Conservation (phyloP, 2,888 invertebrate species). For the Drosophila longiperda region DNA sequence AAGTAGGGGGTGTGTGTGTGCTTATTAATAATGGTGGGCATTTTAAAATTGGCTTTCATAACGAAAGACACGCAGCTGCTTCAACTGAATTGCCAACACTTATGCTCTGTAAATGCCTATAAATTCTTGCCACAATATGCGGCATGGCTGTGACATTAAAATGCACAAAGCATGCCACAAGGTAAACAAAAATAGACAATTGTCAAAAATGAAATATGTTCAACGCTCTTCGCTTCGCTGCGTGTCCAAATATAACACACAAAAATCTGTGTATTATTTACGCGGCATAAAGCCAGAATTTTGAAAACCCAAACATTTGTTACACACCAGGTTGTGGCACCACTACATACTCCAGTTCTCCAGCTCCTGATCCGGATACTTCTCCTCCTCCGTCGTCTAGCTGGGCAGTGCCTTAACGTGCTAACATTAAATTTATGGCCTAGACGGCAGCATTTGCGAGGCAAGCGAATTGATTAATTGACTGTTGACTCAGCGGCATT, state of each 20-base stretch:
- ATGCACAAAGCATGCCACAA: conserved; percentile 43
- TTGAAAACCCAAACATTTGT: conserved; percentile 67
- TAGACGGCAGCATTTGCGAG: conserved; percentile 40
- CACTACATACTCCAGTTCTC: background rate
- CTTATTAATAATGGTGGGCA: conserved; percentile 59
- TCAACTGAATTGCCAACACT: conserved; percentile 68
- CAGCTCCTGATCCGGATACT: background rate
- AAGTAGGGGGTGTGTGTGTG: conserved; percentile 9
- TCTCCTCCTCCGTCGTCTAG: background rate
- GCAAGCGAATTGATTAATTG: conserved; percentile 76
- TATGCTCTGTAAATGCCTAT: conserved; percentile 72
- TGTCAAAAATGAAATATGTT: conserved; percentile 62
- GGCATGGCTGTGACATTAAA: conserved; percentile 56
- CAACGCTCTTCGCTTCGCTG: background rate
- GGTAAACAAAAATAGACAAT: conserved; percentile 49
- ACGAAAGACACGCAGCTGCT: conserved; percentile 58
- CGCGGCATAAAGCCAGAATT: conserved; percentile 56
- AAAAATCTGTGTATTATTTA: conserved; percentile 68
- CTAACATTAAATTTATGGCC: conserved; percentile 71
- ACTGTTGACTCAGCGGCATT: conserved; percentile 70
- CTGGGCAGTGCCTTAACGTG: conserved; percentile 41
- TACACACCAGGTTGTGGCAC: conserved; percentile 39
- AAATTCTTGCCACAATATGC: conserved; percentile 40
- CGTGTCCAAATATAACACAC: conserved; percentile 17
- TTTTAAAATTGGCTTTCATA: conserved; percentile 52